Conservation (phyloP, 2,113 vertebrate species). For the Turnix velox region DNA sequence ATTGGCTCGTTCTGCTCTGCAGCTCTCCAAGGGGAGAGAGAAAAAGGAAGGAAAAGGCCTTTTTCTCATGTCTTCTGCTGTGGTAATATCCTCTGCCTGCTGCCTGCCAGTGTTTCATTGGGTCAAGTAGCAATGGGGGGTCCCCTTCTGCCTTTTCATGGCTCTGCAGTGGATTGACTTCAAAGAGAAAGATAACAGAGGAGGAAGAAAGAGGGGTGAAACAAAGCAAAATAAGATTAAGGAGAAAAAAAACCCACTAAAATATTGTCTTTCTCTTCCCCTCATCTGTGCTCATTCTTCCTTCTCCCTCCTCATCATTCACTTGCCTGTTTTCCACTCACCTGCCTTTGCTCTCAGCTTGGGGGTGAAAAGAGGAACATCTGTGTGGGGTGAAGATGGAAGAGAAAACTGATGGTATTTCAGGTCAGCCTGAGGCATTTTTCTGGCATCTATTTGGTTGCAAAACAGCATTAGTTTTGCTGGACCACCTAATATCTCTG, state of each 20-base stretch:
- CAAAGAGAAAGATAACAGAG: background rate
- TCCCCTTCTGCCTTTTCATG: background rate
- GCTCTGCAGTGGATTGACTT: background rate
- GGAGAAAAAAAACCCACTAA: background rate
- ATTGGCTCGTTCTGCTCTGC: conserved; percentile 21
- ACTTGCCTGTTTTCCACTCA: background rate
- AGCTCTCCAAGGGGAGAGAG: background rate
- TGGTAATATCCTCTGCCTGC: background rate
- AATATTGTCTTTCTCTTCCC: background rate
- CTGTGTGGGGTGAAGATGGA: background rate
- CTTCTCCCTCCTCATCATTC: background rate
- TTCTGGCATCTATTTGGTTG: background rate
- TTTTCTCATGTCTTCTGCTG: background rate
- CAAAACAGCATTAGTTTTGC: background rate
- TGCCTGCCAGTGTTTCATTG: background rate
- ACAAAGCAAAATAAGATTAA: background rate
- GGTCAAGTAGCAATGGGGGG: background rate
- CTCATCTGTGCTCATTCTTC: background rate
- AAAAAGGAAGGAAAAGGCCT: background rate
- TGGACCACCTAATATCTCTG: background rate
- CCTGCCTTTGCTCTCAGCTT: background rate
- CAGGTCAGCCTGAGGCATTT: background rate
- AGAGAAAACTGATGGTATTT: background rate
- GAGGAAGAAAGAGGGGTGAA: background rate
- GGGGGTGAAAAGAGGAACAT: background rate